phyloP scores from a whole-genome alignment of 2,888 invertebrate genomes.

The Meta bourneti region DNA sequence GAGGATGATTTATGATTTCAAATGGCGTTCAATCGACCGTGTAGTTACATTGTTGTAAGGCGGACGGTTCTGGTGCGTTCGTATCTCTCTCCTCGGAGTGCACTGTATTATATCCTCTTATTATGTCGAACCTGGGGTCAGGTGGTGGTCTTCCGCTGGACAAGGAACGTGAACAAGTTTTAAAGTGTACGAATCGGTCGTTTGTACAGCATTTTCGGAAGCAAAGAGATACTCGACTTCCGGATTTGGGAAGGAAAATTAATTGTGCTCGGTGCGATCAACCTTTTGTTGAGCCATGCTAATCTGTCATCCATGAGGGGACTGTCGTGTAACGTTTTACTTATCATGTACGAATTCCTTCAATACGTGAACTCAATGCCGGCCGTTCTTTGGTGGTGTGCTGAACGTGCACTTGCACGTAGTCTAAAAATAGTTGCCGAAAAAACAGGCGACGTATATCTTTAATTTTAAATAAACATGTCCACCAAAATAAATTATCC shows the following conservation, averaged over 20 bases:
- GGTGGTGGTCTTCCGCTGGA: not conserved
- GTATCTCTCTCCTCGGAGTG: conserved; percentile 14
- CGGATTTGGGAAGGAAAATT: conserved; percentile 2
- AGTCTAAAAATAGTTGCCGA: too few relatives aligned
- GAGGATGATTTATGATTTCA: conserved; percentile 68
- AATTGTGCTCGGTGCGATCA: not conserved
- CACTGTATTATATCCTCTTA: conserved; percentile 22
- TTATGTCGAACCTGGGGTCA: conserved; percentile 63
- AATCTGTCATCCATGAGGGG: conserved; percentile 8
- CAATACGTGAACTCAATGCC: too few relatives aligned
- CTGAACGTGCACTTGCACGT: too few relatives aligned
- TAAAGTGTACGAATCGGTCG: conserved; percentile 22
- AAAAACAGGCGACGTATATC: too few relatives aligned
- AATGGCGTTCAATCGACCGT: conserved; percentile 71
- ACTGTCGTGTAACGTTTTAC: not conserved
- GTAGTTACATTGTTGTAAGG: conserved; percentile 71
- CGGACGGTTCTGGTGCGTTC: conserved; percentile 21
- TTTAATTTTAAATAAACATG: too few relatives aligned
- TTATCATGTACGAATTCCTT: too few relatives aligned
- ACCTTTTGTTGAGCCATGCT: not conserved
- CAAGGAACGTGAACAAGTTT: conserved; percentile 11
- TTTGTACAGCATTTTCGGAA: conserved; percentile 25
- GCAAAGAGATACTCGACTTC: conserved; percentile 3
- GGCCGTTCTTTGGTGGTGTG: too few relatives aligned
- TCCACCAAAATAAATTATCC: too few relatives aligned